Percentiles rank a stretch among this genome's conserved stretches.
These are phyloP conservation scores for Atta cephalotes DNA, from an alignment of 1,140 invertebrate genomes.

Conservation along the genomic window DNA sequence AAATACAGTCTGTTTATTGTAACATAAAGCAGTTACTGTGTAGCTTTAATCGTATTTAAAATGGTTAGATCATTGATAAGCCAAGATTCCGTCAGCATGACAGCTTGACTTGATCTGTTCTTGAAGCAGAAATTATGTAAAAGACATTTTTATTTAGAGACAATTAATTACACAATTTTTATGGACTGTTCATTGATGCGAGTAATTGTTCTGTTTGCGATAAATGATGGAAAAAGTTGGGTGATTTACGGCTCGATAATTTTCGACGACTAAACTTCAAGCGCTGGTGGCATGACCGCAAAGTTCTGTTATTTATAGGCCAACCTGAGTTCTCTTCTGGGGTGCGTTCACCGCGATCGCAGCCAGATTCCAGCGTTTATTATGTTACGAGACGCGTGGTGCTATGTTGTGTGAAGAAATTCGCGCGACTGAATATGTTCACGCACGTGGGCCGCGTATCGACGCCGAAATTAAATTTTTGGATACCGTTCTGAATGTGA, in stretches of 20 bases:
- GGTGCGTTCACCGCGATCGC: constrained; percentile 65
- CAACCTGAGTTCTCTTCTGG: constrained; percentile 59
- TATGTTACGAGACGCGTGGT: not conserved
- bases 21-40: constrained; percentile 43
- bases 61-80: not conserved
- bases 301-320: constrained; percentile 74
- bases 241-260: constrained; percentile 24
- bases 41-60: constrained; percentile 5
- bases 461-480: constrained; percentile 33
- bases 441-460: constrained; percentile 21
- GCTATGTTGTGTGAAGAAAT: constrained; percentile 35
- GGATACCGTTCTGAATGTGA: constrained; percentile 1
- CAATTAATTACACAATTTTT: constrained; percentile 5
- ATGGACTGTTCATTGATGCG: not conserved
- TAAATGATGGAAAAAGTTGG: not conserved
- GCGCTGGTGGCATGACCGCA: constrained; percentile 45
- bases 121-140: not conserved
- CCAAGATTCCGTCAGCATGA: not conserved
- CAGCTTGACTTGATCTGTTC: not conserved
- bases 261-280: constrained; percentile 56
- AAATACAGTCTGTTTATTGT: not conserved
- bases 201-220: constrained; percentile 23
- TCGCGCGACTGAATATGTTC: constrained; percentile 15
- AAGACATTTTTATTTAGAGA: not conserved
- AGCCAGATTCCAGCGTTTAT: constrained; percentile 63